phyloP scores from a whole-genome alignment of 30 jellyfish, hydroid and myxozoan species.

The Catostylus mosaicus region DNA sequence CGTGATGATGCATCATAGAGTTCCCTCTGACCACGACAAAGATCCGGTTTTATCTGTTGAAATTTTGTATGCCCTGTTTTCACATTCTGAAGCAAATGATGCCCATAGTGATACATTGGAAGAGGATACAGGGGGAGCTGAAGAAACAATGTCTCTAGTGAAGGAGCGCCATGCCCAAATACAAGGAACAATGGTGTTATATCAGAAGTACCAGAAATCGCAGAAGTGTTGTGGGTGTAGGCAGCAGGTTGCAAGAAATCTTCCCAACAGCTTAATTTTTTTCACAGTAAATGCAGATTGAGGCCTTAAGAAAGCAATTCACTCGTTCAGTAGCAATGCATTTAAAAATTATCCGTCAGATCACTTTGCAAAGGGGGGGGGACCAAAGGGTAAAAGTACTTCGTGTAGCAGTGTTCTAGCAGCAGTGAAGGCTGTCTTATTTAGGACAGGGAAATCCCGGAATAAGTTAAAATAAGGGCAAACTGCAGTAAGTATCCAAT shows the following conservation, averaged over 20 bases:
- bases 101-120: neutral
- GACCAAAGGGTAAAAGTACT: neutral
- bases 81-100: neutral
- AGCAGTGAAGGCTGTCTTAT: neutral
- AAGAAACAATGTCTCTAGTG: neutral
- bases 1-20: no score
- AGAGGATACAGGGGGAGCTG: neutral
- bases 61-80: neutral
- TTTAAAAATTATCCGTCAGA: no score
- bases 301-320: no score
- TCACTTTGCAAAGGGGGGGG: no score
- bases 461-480: neutral
- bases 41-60: neutral
- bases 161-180: neutral
- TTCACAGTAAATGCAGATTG: no score
- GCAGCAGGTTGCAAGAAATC: no score
- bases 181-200: constrained; percentile 1
- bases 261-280: no score
- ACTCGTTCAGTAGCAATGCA: no score
- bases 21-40: neutral
- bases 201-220: constrained; percentile 1
- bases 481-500: neutral
- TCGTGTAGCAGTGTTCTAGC: neutral
- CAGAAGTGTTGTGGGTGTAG: constrained; percentile 1
- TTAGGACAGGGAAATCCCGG: neutral